Conservation (phyloP, 2,797 vertebrate species). For the Notamacropus eugenii region DNA sequence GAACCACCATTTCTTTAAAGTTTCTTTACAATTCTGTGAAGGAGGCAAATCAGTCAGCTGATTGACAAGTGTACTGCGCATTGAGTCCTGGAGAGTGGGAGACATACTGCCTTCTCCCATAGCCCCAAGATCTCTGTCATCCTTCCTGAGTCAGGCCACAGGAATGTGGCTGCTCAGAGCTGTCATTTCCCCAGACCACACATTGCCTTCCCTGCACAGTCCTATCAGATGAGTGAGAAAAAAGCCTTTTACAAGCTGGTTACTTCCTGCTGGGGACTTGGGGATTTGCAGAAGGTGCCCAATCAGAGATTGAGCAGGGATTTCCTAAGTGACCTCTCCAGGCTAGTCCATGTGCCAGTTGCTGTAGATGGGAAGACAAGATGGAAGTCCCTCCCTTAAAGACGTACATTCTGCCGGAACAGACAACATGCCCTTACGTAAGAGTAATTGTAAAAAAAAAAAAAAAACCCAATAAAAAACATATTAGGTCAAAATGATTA, state of each 20-base stretch:
- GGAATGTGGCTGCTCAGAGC: background rate
- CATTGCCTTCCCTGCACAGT: background rate
- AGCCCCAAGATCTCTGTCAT: background rate
- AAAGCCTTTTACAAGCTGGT: too few relatives aligned
- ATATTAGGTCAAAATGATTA: background rate
- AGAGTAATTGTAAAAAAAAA: too few relatives aligned
- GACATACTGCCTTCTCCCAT: background rate
- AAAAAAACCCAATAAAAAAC: too few relatives aligned
- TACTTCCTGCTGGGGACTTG: too few relatives aligned
- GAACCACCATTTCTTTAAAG: background rate
- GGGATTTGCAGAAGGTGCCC: background rate
- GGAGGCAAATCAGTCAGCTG: background rate
- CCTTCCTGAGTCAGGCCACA: background rate
- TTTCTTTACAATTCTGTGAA: background rate
- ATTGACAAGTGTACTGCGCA: background rate
- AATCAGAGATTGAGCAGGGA: background rate
- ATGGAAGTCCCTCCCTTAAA: background rate
- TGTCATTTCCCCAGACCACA: background rate
- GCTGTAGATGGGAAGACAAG: background rate
- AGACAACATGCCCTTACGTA: background rate
- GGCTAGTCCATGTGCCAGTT: background rate
- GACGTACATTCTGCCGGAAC: background rate
- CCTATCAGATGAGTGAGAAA: too few relatives aligned
- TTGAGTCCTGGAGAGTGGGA: background rate
- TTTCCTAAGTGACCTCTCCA: background rate